phyloP scores from a whole-genome alignment of 2,888 invertebrate genomes.

The Xanthorhoe designata region DNA sequence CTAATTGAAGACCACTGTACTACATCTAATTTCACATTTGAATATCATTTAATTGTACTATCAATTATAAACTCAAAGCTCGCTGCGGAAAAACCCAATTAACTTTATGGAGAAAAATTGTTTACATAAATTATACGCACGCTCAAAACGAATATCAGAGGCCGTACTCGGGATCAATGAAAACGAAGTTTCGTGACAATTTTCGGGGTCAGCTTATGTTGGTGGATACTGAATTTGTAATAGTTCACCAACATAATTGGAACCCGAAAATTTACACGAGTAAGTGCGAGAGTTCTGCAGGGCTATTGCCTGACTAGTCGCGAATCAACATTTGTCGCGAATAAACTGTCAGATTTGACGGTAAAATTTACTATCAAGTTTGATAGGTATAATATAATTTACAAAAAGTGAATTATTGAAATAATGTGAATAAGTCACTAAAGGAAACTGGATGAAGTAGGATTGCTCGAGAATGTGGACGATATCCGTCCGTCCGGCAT shows the following conservation, averaged over 20 bases:
- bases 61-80: conserved; percentile 44
- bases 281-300: too few relatives aligned
- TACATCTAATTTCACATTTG: conserved; percentile 45
- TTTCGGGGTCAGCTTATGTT: too few relatives aligned
- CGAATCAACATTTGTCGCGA: too few relatives aligned
- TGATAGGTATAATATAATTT: too few relatives aligned
- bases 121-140: conserved; percentile 42
- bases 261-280: too few relatives aligned
- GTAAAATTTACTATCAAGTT: too few relatives aligned
- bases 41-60: conserved; percentile 48
- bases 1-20: conserved; percentile 53
- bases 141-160: conserved; percentile 23
- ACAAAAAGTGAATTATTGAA: neutral
- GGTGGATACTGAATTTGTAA: too few relatives aligned
- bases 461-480: neutral
- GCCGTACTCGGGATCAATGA: too few relatives aligned
- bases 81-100: conserved; percentile 46
- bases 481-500: conserved; percentile 10
- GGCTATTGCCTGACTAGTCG: too few relatives aligned
- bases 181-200: too few relatives aligned
- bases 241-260: too few relatives aligned
- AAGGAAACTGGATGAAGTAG: conserved; percentile 7
- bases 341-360: too few relatives aligned
- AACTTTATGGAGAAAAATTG: conserved; percentile 47
- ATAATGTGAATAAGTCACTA: neutral